phyloP scores from a whole-genome alignment of 2,797 vertebrate species.

The Odontamblyopus rebecca region DNA sequence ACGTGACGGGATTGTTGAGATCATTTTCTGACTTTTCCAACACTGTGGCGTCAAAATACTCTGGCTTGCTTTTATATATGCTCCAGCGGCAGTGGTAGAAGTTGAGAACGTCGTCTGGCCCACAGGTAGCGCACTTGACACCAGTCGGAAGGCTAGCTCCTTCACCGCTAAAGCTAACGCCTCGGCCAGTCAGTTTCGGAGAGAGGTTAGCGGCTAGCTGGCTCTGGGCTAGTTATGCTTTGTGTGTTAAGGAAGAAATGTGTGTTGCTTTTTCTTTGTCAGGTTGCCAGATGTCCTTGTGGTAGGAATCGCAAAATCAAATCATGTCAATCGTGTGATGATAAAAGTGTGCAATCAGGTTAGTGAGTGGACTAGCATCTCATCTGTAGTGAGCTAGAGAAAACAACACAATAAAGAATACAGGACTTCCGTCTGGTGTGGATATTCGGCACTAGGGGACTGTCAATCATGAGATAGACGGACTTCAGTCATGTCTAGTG shows the following conservation, averaged over 20 bases:
- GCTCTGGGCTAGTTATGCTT: conserved; percentile 35
- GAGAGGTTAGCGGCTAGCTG: conserved; percentile 50
- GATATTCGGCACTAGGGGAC: background rate
- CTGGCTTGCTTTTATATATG: conserved; percentile 23
- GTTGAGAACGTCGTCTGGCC: conserved; percentile 57
- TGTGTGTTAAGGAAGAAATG: conserved; percentile 22
- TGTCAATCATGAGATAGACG: background rate
- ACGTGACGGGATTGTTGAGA: conserved; percentile 77
- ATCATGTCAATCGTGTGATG: background rate
- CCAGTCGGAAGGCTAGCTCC: conserved; percentile 42
- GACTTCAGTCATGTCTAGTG: conserved; percentile 13
- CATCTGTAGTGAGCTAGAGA: conserved; percentile 25
- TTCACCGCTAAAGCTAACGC: conserved; percentile 45
- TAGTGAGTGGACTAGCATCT: conserved; percentile 59
- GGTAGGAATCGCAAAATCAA: background rate
- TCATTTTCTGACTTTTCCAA: conserved; percentile 47
- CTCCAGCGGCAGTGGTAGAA: conserved; percentile 41
- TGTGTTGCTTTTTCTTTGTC: background rate
- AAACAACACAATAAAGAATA: conserved; percentile 3
- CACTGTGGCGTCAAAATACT: conserved; percentile 34
- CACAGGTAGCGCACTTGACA: conserved; percentile 68
- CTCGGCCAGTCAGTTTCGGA: conserved; percentile 24
- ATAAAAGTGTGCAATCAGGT: conserved; percentile 41
- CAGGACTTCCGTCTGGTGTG: too few species aligned
- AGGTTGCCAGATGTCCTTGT: background rate